phyloP scores from a whole-genome alignment of 2,888 invertebrate genomes.

The Bombyx huttoni region DNA sequence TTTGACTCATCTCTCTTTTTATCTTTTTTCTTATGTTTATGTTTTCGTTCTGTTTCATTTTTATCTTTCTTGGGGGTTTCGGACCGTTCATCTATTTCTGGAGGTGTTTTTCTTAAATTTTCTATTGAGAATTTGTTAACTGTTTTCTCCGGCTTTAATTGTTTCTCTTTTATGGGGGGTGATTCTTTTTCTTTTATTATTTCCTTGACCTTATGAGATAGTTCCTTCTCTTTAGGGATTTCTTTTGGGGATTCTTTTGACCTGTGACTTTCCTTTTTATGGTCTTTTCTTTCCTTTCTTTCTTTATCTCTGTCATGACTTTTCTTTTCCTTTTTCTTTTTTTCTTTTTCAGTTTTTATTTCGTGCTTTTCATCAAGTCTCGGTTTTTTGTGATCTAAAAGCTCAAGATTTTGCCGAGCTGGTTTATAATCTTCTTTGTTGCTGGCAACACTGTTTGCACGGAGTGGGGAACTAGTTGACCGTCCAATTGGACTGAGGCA shows the following conservation, averaged over 20 bases:
- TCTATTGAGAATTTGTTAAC: conserved; percentile 62
- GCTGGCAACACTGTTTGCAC: conserved; percentile 55
- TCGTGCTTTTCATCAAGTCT: conserved; percentile 69
- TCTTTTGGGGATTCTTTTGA: conserved; percentile 57
- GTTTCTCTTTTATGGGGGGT: conserved; percentile 43
- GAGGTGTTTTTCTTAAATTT: conserved; percentile 59
- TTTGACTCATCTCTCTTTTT: conserved; percentile 76
- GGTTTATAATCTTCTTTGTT: conserved; percentile 57
- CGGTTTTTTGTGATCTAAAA: conserved; percentile 39
- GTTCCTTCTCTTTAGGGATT: conserved; percentile 41
- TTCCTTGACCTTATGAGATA: conserved; percentile 39
- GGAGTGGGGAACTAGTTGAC: conserved; percentile 40
- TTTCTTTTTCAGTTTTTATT: conserved; percentile 67
- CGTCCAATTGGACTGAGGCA: conserved; percentile 46
- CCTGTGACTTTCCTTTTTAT: conserved; percentile 71
- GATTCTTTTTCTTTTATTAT: conserved; percentile 42
- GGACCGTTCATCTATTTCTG: conserved; percentile 41
- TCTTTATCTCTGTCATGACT: conserved; percentile 77
- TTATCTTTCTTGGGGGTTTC: conserved; percentile 65
- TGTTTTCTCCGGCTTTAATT: conserved; percentile 45
- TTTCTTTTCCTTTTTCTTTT: conserved; percentile 75
- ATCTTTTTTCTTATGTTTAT: conserved; percentile 77
- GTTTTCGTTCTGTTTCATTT: conserved; percentile 65
- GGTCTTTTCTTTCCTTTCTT: conserved; percentile 69
- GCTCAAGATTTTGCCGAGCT: conserved; percentile 38